Percentiles rank a stretch among this genome's conserved stretches.
phyloP scores from a whole-genome alignment of 2,113 vertebrate genomes.

The Cardinalis cardinalis region DNA sequence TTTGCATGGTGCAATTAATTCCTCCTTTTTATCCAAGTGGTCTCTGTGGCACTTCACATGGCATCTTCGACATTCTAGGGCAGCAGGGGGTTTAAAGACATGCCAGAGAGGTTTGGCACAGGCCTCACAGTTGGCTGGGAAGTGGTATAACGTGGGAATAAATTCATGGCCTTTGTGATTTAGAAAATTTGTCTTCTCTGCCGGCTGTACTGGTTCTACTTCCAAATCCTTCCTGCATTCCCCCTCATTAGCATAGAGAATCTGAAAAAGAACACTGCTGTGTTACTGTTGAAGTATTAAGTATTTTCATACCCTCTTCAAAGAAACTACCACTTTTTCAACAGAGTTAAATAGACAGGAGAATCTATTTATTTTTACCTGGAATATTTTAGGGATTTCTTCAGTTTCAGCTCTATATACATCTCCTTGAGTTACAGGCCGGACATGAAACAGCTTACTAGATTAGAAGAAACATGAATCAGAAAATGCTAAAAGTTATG shows the following conservation, averaged over 20 bases:
- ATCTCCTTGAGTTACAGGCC: slow-evolving; percentile 97
- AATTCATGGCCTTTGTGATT: slow-evolving; percentile 98
- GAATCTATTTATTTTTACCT: slow-evolving; percentile 73
- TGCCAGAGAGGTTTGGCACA: slow-evolving; percentile 98
- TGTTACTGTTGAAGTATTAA: not conserved
- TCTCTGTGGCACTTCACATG: slow-evolving; percentile 99
- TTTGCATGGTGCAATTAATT: slow-evolving; percentile 98
- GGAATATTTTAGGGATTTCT: slow-evolving; percentile 98
- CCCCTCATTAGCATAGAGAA: slow-evolving; percentile 97
- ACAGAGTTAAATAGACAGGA: not conserved
- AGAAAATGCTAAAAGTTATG: not conserved
- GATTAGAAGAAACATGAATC: slow-evolving; percentile 33
- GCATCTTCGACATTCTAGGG: slow-evolving; percentile 94
- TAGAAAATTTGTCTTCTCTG: slow-evolving; percentile 94
- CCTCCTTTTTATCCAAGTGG: slow-evolving; percentile 97
- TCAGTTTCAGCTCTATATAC: slow-evolving; percentile 97
- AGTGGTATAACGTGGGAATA: slow-evolving; percentile 97
- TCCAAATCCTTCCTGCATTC: slow-evolving; percentile 96
- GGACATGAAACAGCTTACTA: slow-evolving; percentile 97
- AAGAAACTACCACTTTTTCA: not conserved
- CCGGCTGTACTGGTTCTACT: slow-evolving; percentile 84
- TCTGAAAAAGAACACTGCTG: slow-evolving; percentile 72
- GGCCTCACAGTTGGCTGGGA: slow-evolving; percentile 96
- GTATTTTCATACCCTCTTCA: not conserved
- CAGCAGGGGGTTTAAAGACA: slow-evolving; percentile 95